Evolutionary conservation across 1,140 invertebrate genomes (phyloP).

Genomic region (Drosophila pachea): DNA sequence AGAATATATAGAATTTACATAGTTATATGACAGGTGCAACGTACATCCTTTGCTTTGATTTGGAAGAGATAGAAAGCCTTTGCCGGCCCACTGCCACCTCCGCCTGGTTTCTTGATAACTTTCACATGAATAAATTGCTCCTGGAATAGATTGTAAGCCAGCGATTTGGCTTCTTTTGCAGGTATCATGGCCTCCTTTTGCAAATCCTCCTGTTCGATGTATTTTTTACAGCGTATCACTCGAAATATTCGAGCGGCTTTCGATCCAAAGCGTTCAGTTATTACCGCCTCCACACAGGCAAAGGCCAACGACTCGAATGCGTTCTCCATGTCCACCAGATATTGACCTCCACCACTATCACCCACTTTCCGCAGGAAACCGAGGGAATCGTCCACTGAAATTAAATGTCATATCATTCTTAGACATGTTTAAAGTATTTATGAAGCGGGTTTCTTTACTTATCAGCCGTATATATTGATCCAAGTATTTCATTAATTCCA

Average conservation of each 20-base stretch:
- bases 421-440: conserved; percentile 18
- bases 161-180: conserved; percentile 91
- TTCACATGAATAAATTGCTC: conserved; percentile 86
- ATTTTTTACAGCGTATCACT: conserved; percentile 87
- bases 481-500: conserved; percentile 83
- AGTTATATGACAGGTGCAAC: background rate
- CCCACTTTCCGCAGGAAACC: conserved; percentile 86
- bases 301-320: conserved; percentile 84
- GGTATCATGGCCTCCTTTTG: conserved; percentile 93
- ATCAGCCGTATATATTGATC: conserved; percentile 90
- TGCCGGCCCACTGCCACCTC: conserved; percentile 80
- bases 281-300: conserved; percentile 86
- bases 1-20: background rate
- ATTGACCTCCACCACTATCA: conserved; percentile 89
- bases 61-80: conserved; percentile 87
- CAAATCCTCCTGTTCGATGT: conserved; percentile 92
- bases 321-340: conserved; percentile 83
- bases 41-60: conserved; percentile 81
- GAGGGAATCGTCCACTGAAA: conserved; percentile 85
- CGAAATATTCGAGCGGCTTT: conserved; percentile 93
- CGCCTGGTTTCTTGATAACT: conserved; percentile 79
- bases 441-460: conserved; percentile 79
- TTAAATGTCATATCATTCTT: conserved; percentile 32
- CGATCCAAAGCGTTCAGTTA: conserved; percentile 90
- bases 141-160: conserved; percentile 89